These are phyloP conservation scores for Ectobius pallidus DNA, from an alignment of 2,888 invertebrate species.

Conservation along the genomic window DNA sequence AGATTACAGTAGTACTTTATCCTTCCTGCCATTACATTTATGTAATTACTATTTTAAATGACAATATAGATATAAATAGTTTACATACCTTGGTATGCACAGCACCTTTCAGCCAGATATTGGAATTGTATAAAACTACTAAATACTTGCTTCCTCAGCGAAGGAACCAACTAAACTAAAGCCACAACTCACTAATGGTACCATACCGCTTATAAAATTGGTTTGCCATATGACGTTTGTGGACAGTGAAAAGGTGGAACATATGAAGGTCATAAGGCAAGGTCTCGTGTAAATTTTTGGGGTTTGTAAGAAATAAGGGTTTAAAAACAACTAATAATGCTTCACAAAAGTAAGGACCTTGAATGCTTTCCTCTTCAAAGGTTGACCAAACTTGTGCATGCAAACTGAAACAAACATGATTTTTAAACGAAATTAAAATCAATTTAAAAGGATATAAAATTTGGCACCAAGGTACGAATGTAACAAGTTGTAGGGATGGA, in stretches of 20 bases:
- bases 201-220: background rate
- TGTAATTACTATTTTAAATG: no score
- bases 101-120: no score
- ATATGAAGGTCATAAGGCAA: constrained; percentile 9
- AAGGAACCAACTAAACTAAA: no score
- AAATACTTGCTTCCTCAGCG: no score
- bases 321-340: background rate
- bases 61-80: no score
- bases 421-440: background rate
- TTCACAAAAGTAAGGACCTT: background rate
- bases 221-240: constrained; percentile 2
- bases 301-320: background rate
- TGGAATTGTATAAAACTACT: no score
- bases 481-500: no score
- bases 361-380: background rate
- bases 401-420: no score
- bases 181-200: background rate
- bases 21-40: no score
- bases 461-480: no score
- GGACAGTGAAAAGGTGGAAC: background rate
- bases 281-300: constrained; percentile 10
- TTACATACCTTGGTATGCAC: no score
- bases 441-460: background rate
- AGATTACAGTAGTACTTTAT: no score
- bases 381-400: background rate